Base-by-base conservation (phyloP, 2,888 invertebrate genomes). In the Kryphioiulus occultus region DNA sequence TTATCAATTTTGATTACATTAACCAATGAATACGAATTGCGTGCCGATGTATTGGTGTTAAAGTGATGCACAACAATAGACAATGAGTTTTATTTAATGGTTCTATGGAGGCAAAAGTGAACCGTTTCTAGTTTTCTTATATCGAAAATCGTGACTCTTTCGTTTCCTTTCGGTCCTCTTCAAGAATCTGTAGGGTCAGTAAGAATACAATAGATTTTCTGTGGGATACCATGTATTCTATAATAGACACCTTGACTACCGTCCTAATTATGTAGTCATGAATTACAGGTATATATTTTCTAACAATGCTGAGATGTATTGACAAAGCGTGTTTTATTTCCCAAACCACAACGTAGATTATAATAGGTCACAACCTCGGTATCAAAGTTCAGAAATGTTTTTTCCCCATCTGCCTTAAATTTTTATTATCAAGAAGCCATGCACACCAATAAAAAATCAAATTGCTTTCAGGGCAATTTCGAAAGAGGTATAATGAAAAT, bases 181-280 rank as follows among this genome's bases (percentile, higher is more conserved):
- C 26, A 68, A 68, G n/a, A n/a, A 68, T 68, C 26, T 68, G 26
- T 26, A 68, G 68, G 68, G 68, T 68, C 68, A 68, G 68, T 68
- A 22, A 68, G 68, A 68, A 68, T 68, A 68, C 68, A 68, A 68
- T 68, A 26, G 68, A 68, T 26, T 26, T 68, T 68, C 68, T 68
- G 5, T 68, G 68, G 68, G 68, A 68, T 68, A 68, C 68, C 9
- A 22, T n/a, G 68, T 68, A 26, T 26, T 68, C 68, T 68, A 68
- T 68, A 68, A 68, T 68, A 68, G 68, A 68, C 68, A 68, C 68
- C 68, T 68, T 68, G 68, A 68, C 68, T 68, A 68, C 68, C 68
- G 68, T 68, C 68, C 26, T 68, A 68, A 68, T 68, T 68, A 68
- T 10, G 68, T 26, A 68, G 68, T 68, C 68, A 68, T 68, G 68